phyloP scores from a whole-genome alignment of 2,113 vertebrate genomes.

The Hydrochoerus hydrochaeris region DNA sequence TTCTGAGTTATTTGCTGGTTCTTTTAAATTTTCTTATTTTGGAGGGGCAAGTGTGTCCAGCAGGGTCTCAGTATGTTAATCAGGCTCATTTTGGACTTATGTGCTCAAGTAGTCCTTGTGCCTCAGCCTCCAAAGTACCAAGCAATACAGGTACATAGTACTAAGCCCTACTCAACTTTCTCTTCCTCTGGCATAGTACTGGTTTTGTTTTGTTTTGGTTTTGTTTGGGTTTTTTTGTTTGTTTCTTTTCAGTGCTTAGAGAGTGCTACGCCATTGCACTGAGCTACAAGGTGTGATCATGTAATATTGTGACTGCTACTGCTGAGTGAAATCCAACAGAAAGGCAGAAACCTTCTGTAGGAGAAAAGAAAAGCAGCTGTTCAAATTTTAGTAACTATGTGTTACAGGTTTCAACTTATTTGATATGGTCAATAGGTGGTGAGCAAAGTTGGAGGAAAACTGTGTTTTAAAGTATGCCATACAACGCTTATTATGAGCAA shows the following conservation, averaged over 20 bases:
- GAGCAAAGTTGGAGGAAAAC: not conserved
- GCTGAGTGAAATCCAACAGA: not conserved
- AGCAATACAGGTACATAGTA: not conserved
- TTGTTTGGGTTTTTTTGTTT: no score
- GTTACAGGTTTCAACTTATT: not conserved
- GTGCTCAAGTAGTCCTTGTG: not conserved
- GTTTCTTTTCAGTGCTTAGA: not conserved
- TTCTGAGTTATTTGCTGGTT: not conserved
- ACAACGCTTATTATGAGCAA: not conserved
- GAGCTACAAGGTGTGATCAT: not conserved
- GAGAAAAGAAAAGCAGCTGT: not conserved
- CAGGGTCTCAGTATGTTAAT: not conserved
- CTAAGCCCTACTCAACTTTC: not conserved
- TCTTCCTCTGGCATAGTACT: not conserved
- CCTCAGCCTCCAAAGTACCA: not conserved
- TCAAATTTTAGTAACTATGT: not conserved
- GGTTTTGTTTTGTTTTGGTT: not conserved
- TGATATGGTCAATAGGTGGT: not conserved
- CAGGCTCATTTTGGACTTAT: not conserved
- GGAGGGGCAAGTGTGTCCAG: not conserved
- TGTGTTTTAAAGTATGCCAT: not conserved
- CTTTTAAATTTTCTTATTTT: not conserved
- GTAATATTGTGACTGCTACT: not conserved
- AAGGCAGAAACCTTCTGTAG: not conserved
- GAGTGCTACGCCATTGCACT: not conserved